Base-by-base conservation (phyloP, 23 tunicate species). In the Aplidium turbinatum region DNA sequence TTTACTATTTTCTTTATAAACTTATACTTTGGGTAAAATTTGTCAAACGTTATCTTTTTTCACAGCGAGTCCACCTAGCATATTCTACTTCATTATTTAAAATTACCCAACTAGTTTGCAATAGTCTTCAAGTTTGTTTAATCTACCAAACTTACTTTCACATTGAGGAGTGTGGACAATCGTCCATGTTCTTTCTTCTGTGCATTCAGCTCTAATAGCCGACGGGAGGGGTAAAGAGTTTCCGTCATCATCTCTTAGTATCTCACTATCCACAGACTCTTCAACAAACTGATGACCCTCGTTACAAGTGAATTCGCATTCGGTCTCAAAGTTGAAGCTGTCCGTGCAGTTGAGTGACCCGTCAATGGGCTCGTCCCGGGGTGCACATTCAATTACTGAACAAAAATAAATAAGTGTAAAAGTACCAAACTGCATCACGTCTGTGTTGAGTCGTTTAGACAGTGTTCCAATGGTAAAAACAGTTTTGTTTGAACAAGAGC, bases 251-350 rank as follows among this genome's bases (percentile, higher is more conserved):
- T 50, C 42, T 7, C 26, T 28, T 51, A 19, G 29, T 1, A 30
- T 31, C n/a, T n/a, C n/a, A n/a, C n/a, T n/a, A 34, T 33, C 47
- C 45, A 51, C 31, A 1, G 46, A 21, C 31, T 30, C 60, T 4
- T 60, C 16, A 13, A 50, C 36, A 71, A 80, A 79, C 68, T 72
- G 36, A 77, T 70, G 69, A 18, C 95, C 95, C 27, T 65, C 87
- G 19, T 80, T 70, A 38, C 95, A 87, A 3, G 72, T 31, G 42
- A 58, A 68, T 4, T 68, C 30, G 70, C 95, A 87, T 39, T 55
- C 29, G 28, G 95, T 71, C 20, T 65, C 61, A 54, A 68, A 78
- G 74, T 65, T 45, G 64, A 38, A 50, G 0, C 47, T 75, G 56
- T 82, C 70, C 13, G 88, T 38, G 57, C 96, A 89, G 11, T 78